A percentile compares a stretch with the other conserved stretches of the same genome.
These are phyloP conservation scores for Cremastinae sp. DNA, from an alignment of 2,888 invertebrate genomes.

Conservation along the genomic window DNA sequence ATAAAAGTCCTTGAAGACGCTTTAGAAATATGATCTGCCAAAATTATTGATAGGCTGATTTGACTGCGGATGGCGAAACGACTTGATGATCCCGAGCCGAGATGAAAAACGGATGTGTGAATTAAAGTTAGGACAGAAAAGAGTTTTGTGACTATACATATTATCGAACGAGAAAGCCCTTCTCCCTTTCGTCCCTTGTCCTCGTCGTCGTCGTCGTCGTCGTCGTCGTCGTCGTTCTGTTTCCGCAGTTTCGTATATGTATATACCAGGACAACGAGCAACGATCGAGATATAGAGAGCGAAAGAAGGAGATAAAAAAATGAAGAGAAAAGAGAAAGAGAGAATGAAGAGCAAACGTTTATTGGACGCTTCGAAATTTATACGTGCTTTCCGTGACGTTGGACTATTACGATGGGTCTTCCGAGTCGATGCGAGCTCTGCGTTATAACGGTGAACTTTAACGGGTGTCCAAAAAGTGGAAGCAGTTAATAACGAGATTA, in stretches of 20 bases:
- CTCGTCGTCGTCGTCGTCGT: constrained; percentile 48
- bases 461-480: not conserved
- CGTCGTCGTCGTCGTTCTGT: constrained; percentile 4
- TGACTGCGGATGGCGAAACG: too few species aligned
- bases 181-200: not conserved
- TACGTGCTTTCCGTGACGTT: constrained; percentile 61
- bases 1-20: too few species aligned
- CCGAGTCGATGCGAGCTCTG: constrained; percentile 45
- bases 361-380: constrained; percentile 62
- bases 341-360: constrained; percentile 56
- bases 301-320: not conserved
- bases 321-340: constrained; percentile 38
- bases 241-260: constrained; percentile 4
- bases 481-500: too few species aligned
- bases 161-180: too few species aligned
- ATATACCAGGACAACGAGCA: constrained; percentile 22
- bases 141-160: too few species aligned
- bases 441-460: constrained; percentile 45
- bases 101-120: too few species aligned
- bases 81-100: too few species aligned
- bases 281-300: constrained; percentile 41
- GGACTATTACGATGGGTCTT: constrained; percentile 57
- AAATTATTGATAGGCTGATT: too few species aligned
- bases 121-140: too few species aligned
- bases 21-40: too few species aligned